Evolutionary conservation across 2,113 vertebrate genomes (phyloP), one percentile per base, ranked within the genome.

Genomic region (Chelonoidis abingdonii): DNA sequence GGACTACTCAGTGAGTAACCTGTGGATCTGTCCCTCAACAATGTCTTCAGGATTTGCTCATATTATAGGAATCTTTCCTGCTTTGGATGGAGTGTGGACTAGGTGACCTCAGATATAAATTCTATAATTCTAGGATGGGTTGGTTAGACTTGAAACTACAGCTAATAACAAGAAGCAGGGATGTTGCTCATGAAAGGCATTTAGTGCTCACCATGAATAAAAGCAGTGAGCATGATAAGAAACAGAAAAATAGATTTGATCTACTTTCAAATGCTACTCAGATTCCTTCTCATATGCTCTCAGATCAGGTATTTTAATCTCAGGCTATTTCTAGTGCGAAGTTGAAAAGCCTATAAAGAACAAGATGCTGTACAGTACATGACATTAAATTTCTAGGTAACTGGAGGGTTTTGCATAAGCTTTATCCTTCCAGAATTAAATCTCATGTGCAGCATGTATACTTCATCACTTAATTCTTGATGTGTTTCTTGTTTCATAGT

Each of bases 191-290:
- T 17, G 6, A 24, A 7, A 84, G 29, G 21, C 88, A 84, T 6
- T 0, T 2, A 3, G 84, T 76, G 72, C 16, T 4, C 65, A 1
- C 41, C 0, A 0, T n/a, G 38, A 6, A 6, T 76, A 83, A 57
- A 57, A 83, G 81, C 13, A 29, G 38, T 29, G 22, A 56, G 14
- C 24, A 29, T 27, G 13, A 27, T 47, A 47, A 47, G 75, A 14
- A 27, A 78, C 22, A 25, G 6, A 78, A 27, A 78, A 78, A 44
- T 14, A 44, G 75, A 12, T 78, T 78, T 44, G 41, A 27, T 78
- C 75, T 78, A 24, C 7, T 78, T 78, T 78, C 25, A 78, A 25
- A 78, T 76, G 75, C 41, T 78, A 27, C 38, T 78, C 38, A 47
- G 41, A 78, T 2, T 41, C 13, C 25, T n/a, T 44, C 24, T 86